Percentiles rank a stretch among this genome's conserved stretches.
phyloP scores from a whole-genome alignment of 2,888 invertebrate genomes.

The Palloptera scutellata region DNA sequence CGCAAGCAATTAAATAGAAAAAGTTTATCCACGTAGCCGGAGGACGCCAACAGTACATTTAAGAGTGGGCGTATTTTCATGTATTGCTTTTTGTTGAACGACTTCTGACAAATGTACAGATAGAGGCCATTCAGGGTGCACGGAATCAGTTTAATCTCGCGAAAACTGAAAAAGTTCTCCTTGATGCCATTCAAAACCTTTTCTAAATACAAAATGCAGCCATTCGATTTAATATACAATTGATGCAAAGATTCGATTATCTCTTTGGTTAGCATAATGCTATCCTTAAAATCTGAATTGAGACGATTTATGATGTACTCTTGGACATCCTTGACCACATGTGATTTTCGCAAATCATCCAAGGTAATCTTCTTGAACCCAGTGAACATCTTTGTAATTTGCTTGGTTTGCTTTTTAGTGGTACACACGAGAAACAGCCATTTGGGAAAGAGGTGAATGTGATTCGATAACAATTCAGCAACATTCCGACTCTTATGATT shows the following conservation, averaged over 20 bases:
- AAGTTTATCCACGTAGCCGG: conserved; percentile 82
- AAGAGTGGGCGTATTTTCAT: conserved; percentile 85
- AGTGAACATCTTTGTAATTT: conserved; percentile 82
- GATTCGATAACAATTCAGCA: conserved; percentile 84
- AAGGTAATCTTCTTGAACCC: conserved; percentile 91
- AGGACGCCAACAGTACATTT: conserved; percentile 86
- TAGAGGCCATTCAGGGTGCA: conserved; percentile 95
- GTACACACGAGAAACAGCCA: conserved; percentile 93
- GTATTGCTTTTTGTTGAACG: conserved; percentile 89
- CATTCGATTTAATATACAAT: conserved; percentile 94
- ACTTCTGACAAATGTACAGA: conserved; percentile 91
- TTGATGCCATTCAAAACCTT: conserved; percentile 92
- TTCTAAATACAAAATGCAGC: conserved; percentile 86
- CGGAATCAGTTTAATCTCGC: conserved; percentile 92
- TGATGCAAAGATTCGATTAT: conserved; percentile 96
- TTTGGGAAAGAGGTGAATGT: conserved; percentile 90
- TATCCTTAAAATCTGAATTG: conserved; percentile 86
- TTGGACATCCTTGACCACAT: conserved; percentile 94
- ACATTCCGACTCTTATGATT: conserved; percentile 71
- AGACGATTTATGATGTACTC: conserved; percentile 90
- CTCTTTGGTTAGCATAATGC: conserved; percentile 85
- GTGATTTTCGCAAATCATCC: conserved; percentile 87
- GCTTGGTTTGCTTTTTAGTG: conserved; percentile 83
- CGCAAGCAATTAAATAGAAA: conserved; percentile 84
- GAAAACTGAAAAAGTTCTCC: conserved; percentile 88